Evolutionary conservation across 2,797 vertebrate genomes (phyloP), one percentile per base, ranked within the genome.

Genomic region (Sebastes nivosus): DNA sequence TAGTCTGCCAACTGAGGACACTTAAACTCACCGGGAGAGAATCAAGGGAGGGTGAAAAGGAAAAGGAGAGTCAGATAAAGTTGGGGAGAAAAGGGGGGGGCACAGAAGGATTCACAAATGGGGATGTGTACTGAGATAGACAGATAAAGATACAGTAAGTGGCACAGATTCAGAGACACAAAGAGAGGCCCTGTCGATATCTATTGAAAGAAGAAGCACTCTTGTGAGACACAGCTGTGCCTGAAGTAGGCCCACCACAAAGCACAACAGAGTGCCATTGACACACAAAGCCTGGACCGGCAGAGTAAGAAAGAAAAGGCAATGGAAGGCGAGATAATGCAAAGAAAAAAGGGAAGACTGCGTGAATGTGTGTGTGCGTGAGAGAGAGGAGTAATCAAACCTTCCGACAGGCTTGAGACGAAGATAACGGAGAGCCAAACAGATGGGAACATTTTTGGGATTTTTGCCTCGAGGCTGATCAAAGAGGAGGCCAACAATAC

Each of bases 151-250:
- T 67, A 86, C 77, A 77, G 67, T 66, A 72, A 88, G 64, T 81
- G 79, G 81, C 79, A 68, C 72, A 61, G 71, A 88, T 73, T 79
- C 46, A 85, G 78, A 71, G 78, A 87, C 67, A 86, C 83, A 88
- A 78, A 79, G 54, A 82, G 79, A 80, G 75, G 61, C 79, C 66
- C 70, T 80, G 87, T 90, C 75, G 30, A 94, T 90, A 88, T 80
- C 79, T 80, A 68, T 42, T 85, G 84, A 91, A 88, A 79, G 85
- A 80, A 69, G 80, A 70, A 85, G 81, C 79, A 34, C 79, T 88
- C 86, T 68, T 83, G 71, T 86, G 83, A 86, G 88, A 81, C 84
- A 77, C 77, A 81, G 90, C 85, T 89, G 87, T 52, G 88, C 60
- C 72, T 88, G 84, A 81, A 90, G 89, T 80, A 83, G 83, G 72